Evolutionary conservation across 2,888 invertebrate genomes (phyloP).

Genomic region (Cheilosia impressa): DNA sequence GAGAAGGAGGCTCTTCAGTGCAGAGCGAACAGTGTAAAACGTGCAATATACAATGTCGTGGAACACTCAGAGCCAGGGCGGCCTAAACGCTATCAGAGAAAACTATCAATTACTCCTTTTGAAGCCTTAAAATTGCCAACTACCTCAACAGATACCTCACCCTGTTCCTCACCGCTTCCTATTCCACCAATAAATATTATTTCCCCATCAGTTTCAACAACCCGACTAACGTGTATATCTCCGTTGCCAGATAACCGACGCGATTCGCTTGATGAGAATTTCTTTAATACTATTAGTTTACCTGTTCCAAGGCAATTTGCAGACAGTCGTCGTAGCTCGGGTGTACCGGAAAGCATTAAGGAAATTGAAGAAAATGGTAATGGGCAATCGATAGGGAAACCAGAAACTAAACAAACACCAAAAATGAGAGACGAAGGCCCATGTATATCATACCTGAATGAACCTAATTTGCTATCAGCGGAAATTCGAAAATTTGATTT

Average conservation of each 20-base stretch:
- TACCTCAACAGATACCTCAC: constrained; percentile 80
- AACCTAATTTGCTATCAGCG: background rate
- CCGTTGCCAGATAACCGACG: constrained; percentile 87
- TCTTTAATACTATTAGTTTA: constrained; percentile 84
- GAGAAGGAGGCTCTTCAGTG: constrained; percentile 86
- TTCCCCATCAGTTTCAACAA: constrained; percentile 83
- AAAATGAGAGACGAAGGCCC: background rate
- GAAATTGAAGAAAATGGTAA: constrained; percentile 80
- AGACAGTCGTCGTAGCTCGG: constrained; percentile 89
- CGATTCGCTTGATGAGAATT: constrained; percentile 86
- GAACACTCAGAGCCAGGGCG: constrained; percentile 89
- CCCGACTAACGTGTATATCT: constrained; percentile 86
- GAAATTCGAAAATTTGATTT: constrained; percentile 78
- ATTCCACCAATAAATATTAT: constrained; percentile 83
- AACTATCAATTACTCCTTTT: constrained; percentile 82
- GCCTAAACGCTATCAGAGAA: constrained; percentile 84
- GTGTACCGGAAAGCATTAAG: constrained; percentile 82
- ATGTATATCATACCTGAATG: background rate
- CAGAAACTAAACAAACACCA: background rate
- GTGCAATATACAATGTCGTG: constrained; percentile 91
- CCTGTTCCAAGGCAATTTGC: constrained; percentile 93
- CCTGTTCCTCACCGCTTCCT: constrained; percentile 81
- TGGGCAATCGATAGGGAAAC: background rate
- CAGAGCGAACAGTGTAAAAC: constrained; percentile 92
- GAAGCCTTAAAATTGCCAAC: constrained; percentile 81